Evolutionary conservation across 2,797 vertebrate species (phyloP), one percentile per base, ranked within the genome.

Genomic region (Dryobates pubescens): DNA sequence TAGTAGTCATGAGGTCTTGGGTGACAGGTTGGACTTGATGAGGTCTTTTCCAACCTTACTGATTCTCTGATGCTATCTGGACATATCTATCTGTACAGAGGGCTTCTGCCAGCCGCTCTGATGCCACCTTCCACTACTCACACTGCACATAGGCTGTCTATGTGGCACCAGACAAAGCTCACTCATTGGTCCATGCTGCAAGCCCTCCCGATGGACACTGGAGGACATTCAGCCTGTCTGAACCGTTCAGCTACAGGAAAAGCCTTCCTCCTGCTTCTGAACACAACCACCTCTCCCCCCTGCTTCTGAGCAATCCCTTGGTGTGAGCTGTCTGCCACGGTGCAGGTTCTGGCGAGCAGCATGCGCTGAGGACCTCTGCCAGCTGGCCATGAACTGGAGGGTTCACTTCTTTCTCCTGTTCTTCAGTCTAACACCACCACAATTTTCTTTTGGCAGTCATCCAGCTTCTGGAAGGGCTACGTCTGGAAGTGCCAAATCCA

Each of bases 91-190:
- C 61, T 63, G 32, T 65, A 51, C 19, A 7, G 0, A 2, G 61
- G 43, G 7, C 49, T 75, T 62, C 69, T 82, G 51, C 78, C 57
- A 29, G 63, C 30, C 79, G 45, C 75, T 81, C 36, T 61, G 82
- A 15, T 51, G 41, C 15, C 57, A 45, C 15, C 4, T 49, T 38
- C 26, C 22, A 4, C 71, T 69, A 0, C 71, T 90, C 27, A 5
- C 18, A 3, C 34, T 3, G 0, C 3, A 0, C 0, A 41, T 43
- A 36, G 57, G 14, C 61, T 76, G 27, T 19, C 67, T 71, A 47
- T 3, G 3, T n/a, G 17, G 23, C 47, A 30, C 13, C 0, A 62
- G 63, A 53, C 43, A 59, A 15, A 27, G 34, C 38, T 30, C 72
- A 29, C 24, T 7, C 57, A 18, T 1, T 8, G n/a, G 23, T 17